Conservation (phyloP, 2,113 vertebrate species). For the Grus americana region DNA sequence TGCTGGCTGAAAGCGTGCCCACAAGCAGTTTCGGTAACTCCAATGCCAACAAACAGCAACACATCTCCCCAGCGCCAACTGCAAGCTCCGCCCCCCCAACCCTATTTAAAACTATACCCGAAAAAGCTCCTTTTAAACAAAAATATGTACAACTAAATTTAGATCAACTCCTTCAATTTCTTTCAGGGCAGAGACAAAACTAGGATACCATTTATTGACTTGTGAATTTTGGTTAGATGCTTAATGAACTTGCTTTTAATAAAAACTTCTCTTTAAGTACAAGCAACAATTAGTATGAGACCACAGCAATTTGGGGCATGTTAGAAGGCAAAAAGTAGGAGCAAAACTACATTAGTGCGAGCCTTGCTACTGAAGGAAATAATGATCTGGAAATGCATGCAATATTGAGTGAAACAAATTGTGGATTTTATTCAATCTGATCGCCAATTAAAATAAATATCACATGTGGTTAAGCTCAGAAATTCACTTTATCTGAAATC, state of each 20-base stretch:
- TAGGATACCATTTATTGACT: not conserved
- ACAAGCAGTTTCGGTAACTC: not conserved
- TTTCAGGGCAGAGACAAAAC: not conserved
- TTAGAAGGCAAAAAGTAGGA: not conserved
- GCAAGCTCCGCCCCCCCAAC: not conserved
- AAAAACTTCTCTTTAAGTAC: not conserved
- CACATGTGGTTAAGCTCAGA: constrained; percentile 8
- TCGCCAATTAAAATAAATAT: constrained; percentile 24
- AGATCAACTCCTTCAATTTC: not conserved
- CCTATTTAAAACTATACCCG: not conserved
- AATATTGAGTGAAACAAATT: not conserved
- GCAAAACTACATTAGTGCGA: not conserved
- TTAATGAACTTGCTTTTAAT: not conserved
- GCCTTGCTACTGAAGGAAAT: not conserved
- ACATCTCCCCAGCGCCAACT: not conserved
- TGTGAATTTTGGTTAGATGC: not conserved
- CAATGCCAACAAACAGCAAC: not conserved
- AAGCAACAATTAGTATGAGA: not conserved
- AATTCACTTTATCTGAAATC: not conserved
- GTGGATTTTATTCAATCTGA: constrained; percentile 6
- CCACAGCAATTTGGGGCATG: not conserved
- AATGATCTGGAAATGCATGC: not conserved
- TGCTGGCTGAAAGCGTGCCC: not conserved
- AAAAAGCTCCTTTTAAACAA: not conserved
- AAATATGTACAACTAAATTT: not conserved